phyloP scores from a whole-genome alignment of 2,797 vertebrate genomes.

The Liasis olivaceus region DNA sequence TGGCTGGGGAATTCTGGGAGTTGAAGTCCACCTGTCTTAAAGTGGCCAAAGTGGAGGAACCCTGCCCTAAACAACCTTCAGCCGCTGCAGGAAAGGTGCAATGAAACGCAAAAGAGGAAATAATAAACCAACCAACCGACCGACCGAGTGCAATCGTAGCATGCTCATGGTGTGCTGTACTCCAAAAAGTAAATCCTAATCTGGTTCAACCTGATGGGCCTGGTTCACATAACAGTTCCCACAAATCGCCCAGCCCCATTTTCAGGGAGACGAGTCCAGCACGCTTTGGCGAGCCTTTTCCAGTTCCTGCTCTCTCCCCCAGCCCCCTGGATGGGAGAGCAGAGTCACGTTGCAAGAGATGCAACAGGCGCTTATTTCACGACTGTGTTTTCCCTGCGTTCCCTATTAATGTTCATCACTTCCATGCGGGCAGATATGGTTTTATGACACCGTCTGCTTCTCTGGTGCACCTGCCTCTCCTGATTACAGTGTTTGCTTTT shows the following conservation, averaged over 20 bases:
- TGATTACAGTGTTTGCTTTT: slow-evolving; percentile 51
- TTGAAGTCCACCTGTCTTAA: too few species aligned
- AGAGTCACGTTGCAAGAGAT: neutral
- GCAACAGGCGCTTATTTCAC: neutral
- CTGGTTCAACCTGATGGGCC: neutral
- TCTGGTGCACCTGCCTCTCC: neutral
- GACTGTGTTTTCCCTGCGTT: neutral
- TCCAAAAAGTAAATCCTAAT: neutral
- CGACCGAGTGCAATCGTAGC: too few species aligned
- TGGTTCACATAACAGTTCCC: neutral
- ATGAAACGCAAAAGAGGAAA: too few species aligned
- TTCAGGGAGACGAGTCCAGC: neutral
- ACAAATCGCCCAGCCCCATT: neutral
- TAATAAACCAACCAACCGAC: too few species aligned
- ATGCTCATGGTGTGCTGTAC: neutral
- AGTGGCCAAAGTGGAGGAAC: too few species aligned
- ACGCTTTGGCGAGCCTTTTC: neutral
- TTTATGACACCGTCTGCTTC: neutral
- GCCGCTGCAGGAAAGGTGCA: too few species aligned
- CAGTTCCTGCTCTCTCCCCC: neutral
- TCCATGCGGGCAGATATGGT: slow-evolving; percentile 37
- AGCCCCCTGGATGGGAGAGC: slow-evolving; percentile 4
- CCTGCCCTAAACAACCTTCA: too few species aligned
- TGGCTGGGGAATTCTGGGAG: too few species aligned
- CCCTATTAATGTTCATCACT: slow-evolving; percentile 27